These are phyloP conservation scores for Siniperca knerii DNA, from an alignment of 2,113 vertebrate genomes.

Conservation along the genomic window DNA sequence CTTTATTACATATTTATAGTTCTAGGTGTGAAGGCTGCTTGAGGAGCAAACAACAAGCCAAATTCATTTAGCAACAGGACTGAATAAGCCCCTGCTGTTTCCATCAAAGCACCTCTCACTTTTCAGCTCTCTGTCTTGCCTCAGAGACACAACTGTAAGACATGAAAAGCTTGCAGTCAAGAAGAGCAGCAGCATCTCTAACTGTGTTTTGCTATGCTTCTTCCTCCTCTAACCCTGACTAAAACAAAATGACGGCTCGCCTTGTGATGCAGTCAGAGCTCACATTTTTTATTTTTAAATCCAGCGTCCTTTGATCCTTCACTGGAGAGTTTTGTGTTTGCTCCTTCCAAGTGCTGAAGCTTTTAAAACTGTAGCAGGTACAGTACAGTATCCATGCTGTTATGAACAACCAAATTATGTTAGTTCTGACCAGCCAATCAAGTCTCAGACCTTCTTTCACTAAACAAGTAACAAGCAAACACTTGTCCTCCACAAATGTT, in stretches of 20 bases:
- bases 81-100: slow-evolving; percentile 39
- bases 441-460: not conserved
- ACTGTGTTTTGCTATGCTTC: slow-evolving; percentile 38
- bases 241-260: slow-evolving; percentile 70
- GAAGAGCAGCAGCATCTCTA: slow-evolving; percentile 41
- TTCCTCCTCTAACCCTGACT: slow-evolving; percentile 53
- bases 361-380: slow-evolving; percentile 25
- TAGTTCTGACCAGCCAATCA: not conserved
- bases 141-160: slow-evolving; percentile 57
- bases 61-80: slow-evolving; percentile 32
- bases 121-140: slow-evolving; percentile 32
- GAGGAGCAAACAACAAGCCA: slow-evolving; percentile 33
- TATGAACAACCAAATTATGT: not conserved
- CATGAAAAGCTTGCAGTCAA: slow-evolving; percentile 55
- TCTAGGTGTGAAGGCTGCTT: not conserved
- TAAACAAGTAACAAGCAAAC: not conserved
- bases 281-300: slow-evolving; percentile 39
- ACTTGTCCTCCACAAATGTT: not conserved
- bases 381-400: not conserved
- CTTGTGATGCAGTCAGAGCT: slow-evolving; percentile 46
- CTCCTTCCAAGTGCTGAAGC: not conserved
- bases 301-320: slow-evolving; percentile 57
- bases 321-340: slow-evolving; percentile 23
- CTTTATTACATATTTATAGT: not conserved
- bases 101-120: slow-evolving; percentile 53